Conservation (phyloP, 2,797 vertebrate species). For the Calcarius lapponicus region DNA sequence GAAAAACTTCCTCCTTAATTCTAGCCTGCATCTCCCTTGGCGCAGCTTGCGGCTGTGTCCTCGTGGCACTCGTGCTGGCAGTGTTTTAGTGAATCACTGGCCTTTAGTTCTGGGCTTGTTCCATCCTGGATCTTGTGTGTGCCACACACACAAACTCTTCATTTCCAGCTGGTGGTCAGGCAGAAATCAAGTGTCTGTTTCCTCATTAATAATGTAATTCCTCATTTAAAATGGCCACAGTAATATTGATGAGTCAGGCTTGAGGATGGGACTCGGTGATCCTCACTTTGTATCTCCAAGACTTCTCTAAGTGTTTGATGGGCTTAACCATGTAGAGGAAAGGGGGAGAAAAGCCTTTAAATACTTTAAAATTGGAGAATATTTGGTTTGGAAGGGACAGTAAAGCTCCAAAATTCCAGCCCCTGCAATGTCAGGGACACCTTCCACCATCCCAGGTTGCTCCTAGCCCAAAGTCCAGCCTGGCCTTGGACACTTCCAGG, state of each 20-base stretch:
- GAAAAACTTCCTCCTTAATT: too few relatives aligned
- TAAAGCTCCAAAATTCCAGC: neutral
- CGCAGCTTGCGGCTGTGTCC: too few relatives aligned
- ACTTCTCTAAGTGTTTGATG: neutral
- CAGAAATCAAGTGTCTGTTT: neutral
- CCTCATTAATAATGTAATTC: neutral
- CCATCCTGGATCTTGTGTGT: fast-evolving
- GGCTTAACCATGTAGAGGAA: neutral
- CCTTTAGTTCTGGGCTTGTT: neutral
- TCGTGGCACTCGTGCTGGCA: fast-evolving
- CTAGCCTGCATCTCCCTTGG: too few relatives aligned
- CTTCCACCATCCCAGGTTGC: fast-evolving
- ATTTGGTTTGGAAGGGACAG: neutral
- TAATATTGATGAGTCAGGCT: neutral
- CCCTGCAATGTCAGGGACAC: neutral
- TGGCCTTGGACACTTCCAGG: neutral
- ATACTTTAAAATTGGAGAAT: neutral
- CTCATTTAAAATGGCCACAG: neutral
- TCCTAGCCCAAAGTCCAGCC: neutral
- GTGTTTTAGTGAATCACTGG: neutral
- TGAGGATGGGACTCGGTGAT: neutral
- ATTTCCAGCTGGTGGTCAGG: neutral
- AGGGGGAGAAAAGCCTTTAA: neutral
- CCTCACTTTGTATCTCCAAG: fast-evolving
- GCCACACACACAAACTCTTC: too few relatives aligned